Conservation (phyloP, 2,113 vertebrate genomes). For the Brachyhypopomus gauderio region DNA sequence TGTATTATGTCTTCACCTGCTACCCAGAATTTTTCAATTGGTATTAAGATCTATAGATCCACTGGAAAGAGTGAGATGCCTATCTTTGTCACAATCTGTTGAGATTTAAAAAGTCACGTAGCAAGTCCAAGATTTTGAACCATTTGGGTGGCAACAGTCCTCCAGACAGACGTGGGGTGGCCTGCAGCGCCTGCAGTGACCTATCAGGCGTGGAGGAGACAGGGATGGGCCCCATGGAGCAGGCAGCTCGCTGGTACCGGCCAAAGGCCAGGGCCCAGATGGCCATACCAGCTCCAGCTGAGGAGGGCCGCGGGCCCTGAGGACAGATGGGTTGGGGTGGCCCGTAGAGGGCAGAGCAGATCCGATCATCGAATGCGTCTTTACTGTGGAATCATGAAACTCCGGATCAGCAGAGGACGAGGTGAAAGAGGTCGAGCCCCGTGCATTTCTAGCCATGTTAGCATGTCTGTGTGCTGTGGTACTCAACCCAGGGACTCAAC, state of each 20-base stretch:
- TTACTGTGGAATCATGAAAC: conserved; percentile 56
- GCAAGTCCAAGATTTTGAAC: too few relatives aligned
- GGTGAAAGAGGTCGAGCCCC: conserved; percentile 20
- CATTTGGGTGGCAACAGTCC: not conserved
- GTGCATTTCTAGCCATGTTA: too few relatives aligned
- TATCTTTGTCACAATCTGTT: too few relatives aligned
- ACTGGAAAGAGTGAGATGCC: too few relatives aligned
- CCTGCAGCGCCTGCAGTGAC: too few relatives aligned
- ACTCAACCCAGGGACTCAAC: too few relatives aligned
- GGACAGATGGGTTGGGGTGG: conserved; percentile 22
- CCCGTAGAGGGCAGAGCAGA: conserved; percentile 38
- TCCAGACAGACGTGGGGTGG: conserved; percentile 29
- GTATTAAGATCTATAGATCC: too few relatives aligned
- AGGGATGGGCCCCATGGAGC: not conserved
- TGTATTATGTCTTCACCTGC: too few relatives aligned
- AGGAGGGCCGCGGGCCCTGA: conserved; percentile 51
- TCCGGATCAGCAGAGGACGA: conserved; percentile 30
- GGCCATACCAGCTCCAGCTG: conserved; percentile 62
- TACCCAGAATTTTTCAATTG: too few relatives aligned
- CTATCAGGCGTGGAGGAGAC: too few relatives aligned
- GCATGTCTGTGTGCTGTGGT: too few relatives aligned
- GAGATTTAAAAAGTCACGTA: too few relatives aligned
- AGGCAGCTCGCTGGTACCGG: conserved; percentile 53
- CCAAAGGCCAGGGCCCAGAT: conserved; percentile 71
- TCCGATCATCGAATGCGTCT: conserved; percentile 62